Evolutionary conservation across 1,140 invertebrate genomes (phyloP), one percentile per base, ranked within the genome.

Genomic region (Eupristina koningsbergeri): DNA sequence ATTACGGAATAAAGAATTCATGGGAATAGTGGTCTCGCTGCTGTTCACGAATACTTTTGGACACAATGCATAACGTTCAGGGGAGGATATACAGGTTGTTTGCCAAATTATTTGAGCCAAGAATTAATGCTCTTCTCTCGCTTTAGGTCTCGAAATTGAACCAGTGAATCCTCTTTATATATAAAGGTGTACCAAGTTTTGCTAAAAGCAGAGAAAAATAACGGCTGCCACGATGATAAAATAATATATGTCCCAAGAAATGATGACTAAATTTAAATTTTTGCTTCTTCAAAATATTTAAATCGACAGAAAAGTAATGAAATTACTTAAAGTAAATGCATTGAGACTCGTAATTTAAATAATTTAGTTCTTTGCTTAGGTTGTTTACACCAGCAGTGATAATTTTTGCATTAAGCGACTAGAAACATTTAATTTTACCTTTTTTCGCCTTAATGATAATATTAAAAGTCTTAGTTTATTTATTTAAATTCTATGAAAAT

Each of bases 1-100:
- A 50, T 79, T 79, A 79, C 34, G 39, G 39, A 45, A 67, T 79
- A 41, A 79, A 67, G 31, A 47, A 79, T 63, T 79, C 22, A 64
- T 31, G 61, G 61, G 77, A 39, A 67, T 45, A 64, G 34, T 34
- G 9, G 31, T 58, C 53, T 58, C 53, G 53, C 2, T 58, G 53
- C 22, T 53, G 9, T 53, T 53, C 15, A 17, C 50, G 9, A 17
- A 53, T 53, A 8, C 17, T 3, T 17, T 8, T 19, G 50, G 50
- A 53, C 19, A 53, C 50, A n/a, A n/a, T n/a, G n/a, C n/a, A n/a
- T n/a, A n/a, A n/a, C n/a, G n/a, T n/a, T n/a, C n/a, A n/a, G n/a
- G n/a, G n/a, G n/a, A n/a, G n/a, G n/a, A n/a, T n/a, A n/a, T n/a
- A n/a, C n/a, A n/a, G n/a, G n/a, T n/a, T n/a, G n/a, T n/a, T n/a